Conservation (phyloP, 2,113 vertebrate genomes). For the Aviceda subcristata region DNA sequence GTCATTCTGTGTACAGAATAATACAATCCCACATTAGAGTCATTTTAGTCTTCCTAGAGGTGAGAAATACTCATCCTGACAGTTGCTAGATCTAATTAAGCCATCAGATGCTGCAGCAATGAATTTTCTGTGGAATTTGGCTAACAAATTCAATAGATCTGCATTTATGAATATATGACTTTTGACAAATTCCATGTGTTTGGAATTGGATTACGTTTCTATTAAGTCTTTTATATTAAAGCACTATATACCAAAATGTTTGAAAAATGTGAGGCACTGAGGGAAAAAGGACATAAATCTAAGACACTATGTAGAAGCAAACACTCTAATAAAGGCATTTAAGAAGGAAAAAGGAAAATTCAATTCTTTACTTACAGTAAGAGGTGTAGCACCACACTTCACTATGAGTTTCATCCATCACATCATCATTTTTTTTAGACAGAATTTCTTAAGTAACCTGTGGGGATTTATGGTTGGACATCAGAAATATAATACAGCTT, state of each 20-base stretch:
- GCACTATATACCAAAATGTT: background rate
- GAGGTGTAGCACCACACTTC: background rate
- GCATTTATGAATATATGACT: background rate
- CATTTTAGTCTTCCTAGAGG: background rate
- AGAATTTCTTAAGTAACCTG: background rate
- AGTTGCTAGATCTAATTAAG: background rate
- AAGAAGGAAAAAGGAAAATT: background rate
- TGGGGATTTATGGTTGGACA: background rate
- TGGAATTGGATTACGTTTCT: background rate
- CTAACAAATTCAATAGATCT: background rate
- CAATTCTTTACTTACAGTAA: background rate
- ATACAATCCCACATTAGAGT: background rate
- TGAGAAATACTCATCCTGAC: background rate
- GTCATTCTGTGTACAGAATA: background rate
- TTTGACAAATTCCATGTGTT: background rate
- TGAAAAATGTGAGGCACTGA: background rate
- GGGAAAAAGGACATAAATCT: background rate
- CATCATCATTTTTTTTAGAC: background rate
- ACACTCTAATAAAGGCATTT: background rate
- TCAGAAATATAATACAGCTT: background rate
- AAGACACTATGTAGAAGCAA: background rate
- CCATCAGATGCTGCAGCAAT: background rate
- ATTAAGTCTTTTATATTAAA: background rate
- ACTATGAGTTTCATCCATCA: background rate
- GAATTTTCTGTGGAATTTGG: background rate